A percentile compares a stretch with the other conserved stretches of the same genome.
These are phyloP conservation scores for Leguminivora glycinivorella DNA, from an alignment of 1,140 invertebrate genomes.

Conservation along the genomic window DNA sequence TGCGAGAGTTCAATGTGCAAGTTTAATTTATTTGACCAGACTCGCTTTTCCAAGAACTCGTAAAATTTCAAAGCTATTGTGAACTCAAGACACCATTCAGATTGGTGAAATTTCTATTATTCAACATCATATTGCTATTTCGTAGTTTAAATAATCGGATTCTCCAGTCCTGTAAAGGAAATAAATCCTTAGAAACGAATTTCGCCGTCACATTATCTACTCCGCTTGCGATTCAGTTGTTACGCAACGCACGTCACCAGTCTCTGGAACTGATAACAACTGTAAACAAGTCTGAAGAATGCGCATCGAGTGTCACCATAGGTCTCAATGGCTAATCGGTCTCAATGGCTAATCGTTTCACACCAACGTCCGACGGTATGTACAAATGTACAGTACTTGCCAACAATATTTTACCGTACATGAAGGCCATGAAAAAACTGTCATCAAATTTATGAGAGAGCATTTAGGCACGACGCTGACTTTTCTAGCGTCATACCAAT, in stretches of 20 bases:
- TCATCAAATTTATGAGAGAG: too few relatives aligned
- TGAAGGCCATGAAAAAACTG: not conserved
- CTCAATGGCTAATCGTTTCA: conserved; percentile 2
- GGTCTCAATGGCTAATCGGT: conserved; percentile 5
- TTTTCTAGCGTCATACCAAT: too few relatives aligned
- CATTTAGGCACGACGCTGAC: too few relatives aligned
- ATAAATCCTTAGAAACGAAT: not conserved
- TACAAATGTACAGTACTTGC: not conserved
- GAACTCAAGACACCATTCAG: too few relatives aligned
- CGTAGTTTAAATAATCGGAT: too few relatives aligned
- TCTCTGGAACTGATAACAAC: conserved; percentile 8
- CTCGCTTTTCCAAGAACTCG: too few relatives aligned
- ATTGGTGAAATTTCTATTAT: too few relatives aligned
- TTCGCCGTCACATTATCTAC: not conserved
- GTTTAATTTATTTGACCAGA: too few relatives aligned
- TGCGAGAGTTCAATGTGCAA: too few relatives aligned
- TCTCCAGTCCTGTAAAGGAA: not conserved
- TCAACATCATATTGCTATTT: too few relatives aligned
- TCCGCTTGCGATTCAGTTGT: not conserved
- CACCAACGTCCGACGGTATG: not conserved
- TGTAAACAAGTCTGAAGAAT: conserved; percentile 24
- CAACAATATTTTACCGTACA: not conserved
- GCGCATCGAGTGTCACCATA: conserved; percentile 17
- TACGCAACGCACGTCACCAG: conserved; percentile 5
- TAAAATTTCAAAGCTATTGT: too few relatives aligned